Evolutionary conservation across 2,797 vertebrate genomes (phyloP).

Genomic region (Gallinago solitaria): DNA sequence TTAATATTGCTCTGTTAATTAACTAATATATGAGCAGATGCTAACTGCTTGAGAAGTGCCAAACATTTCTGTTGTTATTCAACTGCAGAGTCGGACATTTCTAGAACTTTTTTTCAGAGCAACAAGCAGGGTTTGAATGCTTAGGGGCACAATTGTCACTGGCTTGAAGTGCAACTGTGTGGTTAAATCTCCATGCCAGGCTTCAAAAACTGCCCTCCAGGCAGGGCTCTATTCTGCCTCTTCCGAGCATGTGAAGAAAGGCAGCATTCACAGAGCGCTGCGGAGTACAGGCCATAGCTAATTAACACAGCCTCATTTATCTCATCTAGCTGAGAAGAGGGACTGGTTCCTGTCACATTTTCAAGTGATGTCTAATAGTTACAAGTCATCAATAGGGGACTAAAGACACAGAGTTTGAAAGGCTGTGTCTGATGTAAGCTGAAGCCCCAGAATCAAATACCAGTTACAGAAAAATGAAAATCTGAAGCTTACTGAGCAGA

Average conservation of each 20-base stretch:
- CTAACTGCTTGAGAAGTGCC: conserved; percentile 36
- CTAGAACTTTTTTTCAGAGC: neutral
- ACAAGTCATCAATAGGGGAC: neutral
- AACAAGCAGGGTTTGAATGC: neutral
- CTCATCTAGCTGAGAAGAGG: neutral
- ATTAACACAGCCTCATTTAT: neutral
- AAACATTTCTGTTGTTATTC: conserved; percentile 7
- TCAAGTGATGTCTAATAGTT: neutral
- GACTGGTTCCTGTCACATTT: neutral
- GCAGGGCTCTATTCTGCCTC: neutral
- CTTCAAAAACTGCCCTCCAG: neutral
- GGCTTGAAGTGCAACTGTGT: neutral
- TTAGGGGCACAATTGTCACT: neutral
- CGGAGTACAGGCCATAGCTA: neutral
- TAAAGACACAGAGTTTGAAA: neutral
- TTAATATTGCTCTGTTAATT: conserved; percentile 51
- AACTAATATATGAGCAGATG: conserved; percentile 31
- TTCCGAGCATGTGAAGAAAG: neutral
- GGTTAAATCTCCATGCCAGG: neutral
- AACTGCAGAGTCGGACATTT: neutral
- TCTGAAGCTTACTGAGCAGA: neutral
- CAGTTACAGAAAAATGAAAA: conserved; percentile 44
- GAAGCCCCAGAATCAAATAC: neutral
- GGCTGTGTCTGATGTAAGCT: neutral
- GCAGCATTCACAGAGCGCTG: neutral